Evolutionary conservation across 2,888 invertebrate genomes (phyloP).

Genomic region (Hyalella azteca): DNA sequence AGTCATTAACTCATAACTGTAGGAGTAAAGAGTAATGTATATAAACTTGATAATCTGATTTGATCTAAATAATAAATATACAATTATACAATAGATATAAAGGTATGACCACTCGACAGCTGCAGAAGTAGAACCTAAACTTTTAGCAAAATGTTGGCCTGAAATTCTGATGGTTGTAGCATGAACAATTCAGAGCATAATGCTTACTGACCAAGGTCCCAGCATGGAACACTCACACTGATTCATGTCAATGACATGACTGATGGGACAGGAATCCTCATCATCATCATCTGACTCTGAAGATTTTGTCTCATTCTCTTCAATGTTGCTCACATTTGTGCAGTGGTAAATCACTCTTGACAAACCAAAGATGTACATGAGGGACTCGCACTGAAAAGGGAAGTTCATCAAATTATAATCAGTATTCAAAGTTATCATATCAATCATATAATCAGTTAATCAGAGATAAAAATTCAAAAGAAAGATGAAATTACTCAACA

Average conservation of each 20-base stretch:
- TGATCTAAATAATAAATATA: no score
- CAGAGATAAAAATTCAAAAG: neutral
- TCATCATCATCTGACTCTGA: neutral
- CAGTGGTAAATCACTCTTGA: neutral
- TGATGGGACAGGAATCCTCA: neutral
- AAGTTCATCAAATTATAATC: neutral
- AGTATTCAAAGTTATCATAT: neutral
- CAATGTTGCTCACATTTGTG: neutral
- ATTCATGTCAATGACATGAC: neutral
- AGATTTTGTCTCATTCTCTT: neutral
- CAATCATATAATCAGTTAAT: neutral
- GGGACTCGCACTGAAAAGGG: constrained; percentile 8
- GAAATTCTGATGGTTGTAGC: no score
- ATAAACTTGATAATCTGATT: no score
- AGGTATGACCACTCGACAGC: no score
- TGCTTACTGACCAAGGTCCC: no score
- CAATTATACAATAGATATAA: no score
- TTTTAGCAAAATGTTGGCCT: no score
- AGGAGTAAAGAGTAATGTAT: no score
- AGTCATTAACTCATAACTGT: no score
- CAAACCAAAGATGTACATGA: constrained; percentile 3
- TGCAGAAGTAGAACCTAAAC: no score
- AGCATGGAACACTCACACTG: neutral
- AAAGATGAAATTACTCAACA: neutral
- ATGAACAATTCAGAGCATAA: no score